Percentiles rank a stretch among this genome's conserved stretches.
These are phyloP conservation scores for Actinernus sp. DNA, from an alignment of 92 coral and sea anemone species.

Conservation along the genomic window DNA sequence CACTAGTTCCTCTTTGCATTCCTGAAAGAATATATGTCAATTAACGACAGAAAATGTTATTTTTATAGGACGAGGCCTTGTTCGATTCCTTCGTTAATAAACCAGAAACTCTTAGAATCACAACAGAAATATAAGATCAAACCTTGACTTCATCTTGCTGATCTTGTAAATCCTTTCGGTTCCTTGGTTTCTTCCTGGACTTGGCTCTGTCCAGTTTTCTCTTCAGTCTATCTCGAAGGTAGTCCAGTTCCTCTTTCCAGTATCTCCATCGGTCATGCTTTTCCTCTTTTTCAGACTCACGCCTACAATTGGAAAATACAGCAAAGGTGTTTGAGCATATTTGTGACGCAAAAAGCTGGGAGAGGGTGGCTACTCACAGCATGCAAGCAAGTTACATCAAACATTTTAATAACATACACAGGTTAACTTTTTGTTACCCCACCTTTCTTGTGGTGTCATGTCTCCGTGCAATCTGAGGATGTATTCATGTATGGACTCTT, in stretches of 20 bases:
- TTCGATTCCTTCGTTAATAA: too few species aligned
- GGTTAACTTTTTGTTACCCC: too few species aligned
- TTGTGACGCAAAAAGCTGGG: too few species aligned
- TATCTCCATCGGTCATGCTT: constrained; percentile 27
- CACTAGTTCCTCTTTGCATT: constrained; percentile 43
- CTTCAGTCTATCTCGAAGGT: constrained; percentile 15
- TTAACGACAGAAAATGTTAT: too few species aligned
- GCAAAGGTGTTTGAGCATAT: too few species aligned
- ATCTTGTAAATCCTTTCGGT: constrained; percentile 11
- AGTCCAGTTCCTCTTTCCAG: constrained; percentile 18
- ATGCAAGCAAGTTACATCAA: too few species aligned
- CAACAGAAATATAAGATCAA: too few species aligned
- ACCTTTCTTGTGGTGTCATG: constrained; percentile 51
- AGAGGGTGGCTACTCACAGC: too few species aligned
- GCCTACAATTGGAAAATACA: background rate
- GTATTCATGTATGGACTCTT: constrained; percentile 2
- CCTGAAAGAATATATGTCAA: too few species aligned
- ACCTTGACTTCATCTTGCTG: constrained; percentile 33
- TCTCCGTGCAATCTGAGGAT: constrained; percentile 19
- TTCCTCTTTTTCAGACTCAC: constrained; percentile 14
- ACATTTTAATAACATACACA: too few species aligned
- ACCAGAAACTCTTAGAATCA: too few species aligned
- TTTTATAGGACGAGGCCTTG: too few species aligned
- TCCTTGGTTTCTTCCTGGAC: constrained; percentile 4
- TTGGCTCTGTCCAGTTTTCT: constrained; percentile 18